phyloP scores from a whole-genome alignment of 1,140 invertebrate species.

The Pachypsylla venusta region DNA sequence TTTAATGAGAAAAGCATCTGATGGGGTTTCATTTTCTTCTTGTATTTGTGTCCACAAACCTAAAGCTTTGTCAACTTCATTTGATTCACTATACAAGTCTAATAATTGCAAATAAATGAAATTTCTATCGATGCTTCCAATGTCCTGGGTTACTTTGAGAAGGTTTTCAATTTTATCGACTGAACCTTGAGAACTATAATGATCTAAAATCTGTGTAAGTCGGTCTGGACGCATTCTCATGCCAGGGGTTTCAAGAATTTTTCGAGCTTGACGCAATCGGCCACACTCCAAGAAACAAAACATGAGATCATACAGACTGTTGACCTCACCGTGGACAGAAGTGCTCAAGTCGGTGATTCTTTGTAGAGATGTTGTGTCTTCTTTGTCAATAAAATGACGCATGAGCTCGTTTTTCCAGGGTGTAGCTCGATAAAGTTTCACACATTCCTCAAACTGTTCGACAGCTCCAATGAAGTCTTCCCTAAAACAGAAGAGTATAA shows the following conservation, averaged over 20 bases:
- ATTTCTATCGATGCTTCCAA: conserved; percentile 54
- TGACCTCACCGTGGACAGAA: conserved; percentile 58
- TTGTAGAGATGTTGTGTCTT: conserved; percentile 61
- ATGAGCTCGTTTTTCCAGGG: conserved; percentile 56
- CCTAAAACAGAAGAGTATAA: conserved; percentile 21
- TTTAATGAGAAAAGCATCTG: conserved; percentile 44
- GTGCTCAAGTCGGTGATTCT: conserved; percentile 61
- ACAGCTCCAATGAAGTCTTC: conserved; percentile 48
- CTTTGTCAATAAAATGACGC: conserved; percentile 49
- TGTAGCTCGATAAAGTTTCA: conserved; percentile 43
- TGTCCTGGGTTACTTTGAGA: conserved; percentile 49
- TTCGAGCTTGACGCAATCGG: conserved; percentile 53
- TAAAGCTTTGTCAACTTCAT: conserved; percentile 53
- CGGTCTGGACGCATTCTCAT: conserved; percentile 41
- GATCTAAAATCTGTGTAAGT: conserved; percentile 39
- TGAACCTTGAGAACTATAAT: conserved; percentile 42
- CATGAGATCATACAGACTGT: conserved; percentile 64
- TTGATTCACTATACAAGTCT: conserved; percentile 38
- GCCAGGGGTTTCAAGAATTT: conserved; percentile 65
- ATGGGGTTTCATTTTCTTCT: conserved; percentile 57
- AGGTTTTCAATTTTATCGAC: conserved; percentile 52
- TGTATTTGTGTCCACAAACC: conserved; percentile 64
- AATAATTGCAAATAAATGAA: conserved; percentile 58
- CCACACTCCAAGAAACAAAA: conserved; percentile 64
- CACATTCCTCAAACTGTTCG: conserved; percentile 48